These are phyloP conservation scores for Rallus crepitans DNA, from an alignment of 2,797 vertebrate species.

Conservation along the genomic window DNA sequence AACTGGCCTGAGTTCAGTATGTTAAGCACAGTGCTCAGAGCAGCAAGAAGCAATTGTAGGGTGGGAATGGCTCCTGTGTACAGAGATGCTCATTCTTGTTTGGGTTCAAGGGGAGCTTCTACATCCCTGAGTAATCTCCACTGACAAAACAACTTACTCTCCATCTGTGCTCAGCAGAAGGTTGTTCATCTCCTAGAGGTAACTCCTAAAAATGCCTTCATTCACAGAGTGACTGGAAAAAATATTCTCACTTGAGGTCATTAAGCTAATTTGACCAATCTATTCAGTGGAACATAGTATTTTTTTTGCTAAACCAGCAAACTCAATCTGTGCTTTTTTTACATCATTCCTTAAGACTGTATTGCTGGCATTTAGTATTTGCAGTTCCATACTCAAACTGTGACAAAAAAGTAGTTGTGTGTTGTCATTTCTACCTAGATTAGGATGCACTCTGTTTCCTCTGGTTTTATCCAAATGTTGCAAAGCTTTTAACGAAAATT, in stretches of 20 bases:
- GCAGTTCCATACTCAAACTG: neutral
- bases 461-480: neutral
- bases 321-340: neutral
- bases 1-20: neutral
- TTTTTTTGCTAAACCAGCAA: neutral
- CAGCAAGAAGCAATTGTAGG: neutral
- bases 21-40: accelerated
- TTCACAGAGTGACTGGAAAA: neutral
- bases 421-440: neutral
- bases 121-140: neutral
- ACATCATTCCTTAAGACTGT: neutral
- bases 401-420: neutral
- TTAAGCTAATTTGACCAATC: neutral
- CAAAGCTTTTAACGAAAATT: neutral
- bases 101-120: neutral
- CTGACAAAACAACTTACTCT: neutral
- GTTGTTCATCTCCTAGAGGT: neutral
- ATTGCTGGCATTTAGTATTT: neutral
- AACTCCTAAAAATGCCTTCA: neutral
- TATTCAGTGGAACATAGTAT: neutral
- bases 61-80: neutral
- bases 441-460: neutral
- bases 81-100: neutral
- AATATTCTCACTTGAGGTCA: neutral
- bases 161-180: neutral